Evolutionary conservation across 2,113 vertebrate species (phyloP).

Genomic region (Melierax canorus): DNA sequence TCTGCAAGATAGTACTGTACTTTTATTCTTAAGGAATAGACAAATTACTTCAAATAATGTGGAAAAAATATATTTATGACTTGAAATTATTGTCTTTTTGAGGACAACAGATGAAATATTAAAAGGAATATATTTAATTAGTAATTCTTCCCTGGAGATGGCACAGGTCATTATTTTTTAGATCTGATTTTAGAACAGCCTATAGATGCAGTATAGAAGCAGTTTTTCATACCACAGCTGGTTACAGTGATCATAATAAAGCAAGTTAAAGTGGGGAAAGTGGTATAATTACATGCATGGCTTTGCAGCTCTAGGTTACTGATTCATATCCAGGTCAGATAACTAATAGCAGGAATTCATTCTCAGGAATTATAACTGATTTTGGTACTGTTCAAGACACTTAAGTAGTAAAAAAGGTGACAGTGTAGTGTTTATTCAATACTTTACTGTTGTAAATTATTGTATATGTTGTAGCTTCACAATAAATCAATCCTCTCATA

Average conservation of each 20-base stretch:
- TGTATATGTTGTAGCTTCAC: background rate
- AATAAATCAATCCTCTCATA: background rate
- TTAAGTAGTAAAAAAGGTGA: background rate
- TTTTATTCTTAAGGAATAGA: background rate
- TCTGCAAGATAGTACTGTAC: background rate
- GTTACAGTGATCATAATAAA: background rate
- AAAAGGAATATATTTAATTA: background rate
- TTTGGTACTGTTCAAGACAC: background rate
- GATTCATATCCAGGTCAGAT: conserved; percentile 17
- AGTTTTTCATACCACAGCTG: background rate
- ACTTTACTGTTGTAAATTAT: background rate
- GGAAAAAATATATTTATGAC: background rate
- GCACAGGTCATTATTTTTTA: background rate
- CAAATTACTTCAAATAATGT: background rate
- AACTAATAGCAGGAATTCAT: background rate
- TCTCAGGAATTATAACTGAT: background rate
- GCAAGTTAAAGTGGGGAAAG: background rate
- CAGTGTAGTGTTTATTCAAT: background rate
- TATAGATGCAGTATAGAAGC: background rate
- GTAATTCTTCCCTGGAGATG: background rate
- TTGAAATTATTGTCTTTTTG: background rate
- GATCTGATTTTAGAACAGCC: background rate
- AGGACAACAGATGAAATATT: background rate
- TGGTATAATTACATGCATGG: background rate
- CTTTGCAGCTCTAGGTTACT: conserved; percentile 12